Base-by-base conservation (phyloP, 1,140 invertebrate species). In the Meloidogyne exigua region DNA sequence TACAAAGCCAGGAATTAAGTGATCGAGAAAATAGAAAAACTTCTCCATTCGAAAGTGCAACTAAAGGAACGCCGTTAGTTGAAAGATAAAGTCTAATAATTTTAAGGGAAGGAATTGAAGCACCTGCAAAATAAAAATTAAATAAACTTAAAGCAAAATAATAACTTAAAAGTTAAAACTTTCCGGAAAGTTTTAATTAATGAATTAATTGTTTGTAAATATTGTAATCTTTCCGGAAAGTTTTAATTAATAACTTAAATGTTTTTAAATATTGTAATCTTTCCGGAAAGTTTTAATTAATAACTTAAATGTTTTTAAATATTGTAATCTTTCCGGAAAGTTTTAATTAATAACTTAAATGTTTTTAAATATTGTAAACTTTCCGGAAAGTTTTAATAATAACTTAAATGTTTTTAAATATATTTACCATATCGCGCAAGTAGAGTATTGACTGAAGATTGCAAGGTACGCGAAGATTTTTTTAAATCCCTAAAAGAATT, bases 401-500 rank as follows among this genome's bases (percentile, higher is more conserved):
- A 3, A 32, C 2, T 3, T 32, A 32, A 32, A 32, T 65, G 23
- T 9, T 23, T 25, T 10, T 32, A 25, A n/a, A n/a, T n/a, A 9
- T 65, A 32, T 5, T 36, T 62, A 62, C 72, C 23, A 36, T 21
- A 21, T 32, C 28, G 65, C 28, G 57, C 72, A 36, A 73, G 57
- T 36, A 73, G 72, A 7, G 57, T 64, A 12, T 49, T 28, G 12
- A 73, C 23, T 15, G 72, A 73, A 13, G 72, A 28, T 25, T 23
- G 57, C n/a, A 73, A 64, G 36, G 65, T 26, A 1, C 57, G 65
- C 9, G 21, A 12, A 25, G 57, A 73, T n/a, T 25, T 42, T 26
- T 64, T 42, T 65, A 73, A 73, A 28, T 73, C 72, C 72, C 71
- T 73, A 12, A 64, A 49, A 73, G 64, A 2, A 18, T 71, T 28